A percentile compares a stretch with the other conserved stretches of the same genome.
These are phyloP conservation scores for Clanis bilineata DNA, from an alignment of 2,888 invertebrate species.

Conservation along the genomic window DNA sequence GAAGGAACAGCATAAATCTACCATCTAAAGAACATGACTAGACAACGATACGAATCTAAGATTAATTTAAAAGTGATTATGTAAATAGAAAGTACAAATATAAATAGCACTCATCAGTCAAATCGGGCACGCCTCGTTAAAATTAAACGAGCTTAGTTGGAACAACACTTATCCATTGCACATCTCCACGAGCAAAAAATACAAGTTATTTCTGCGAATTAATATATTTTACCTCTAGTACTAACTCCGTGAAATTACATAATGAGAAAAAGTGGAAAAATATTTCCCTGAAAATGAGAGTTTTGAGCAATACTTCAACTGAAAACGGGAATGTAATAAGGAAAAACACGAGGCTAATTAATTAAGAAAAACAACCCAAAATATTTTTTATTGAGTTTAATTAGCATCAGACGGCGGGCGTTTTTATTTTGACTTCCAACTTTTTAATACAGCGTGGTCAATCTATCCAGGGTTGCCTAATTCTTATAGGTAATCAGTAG, in stretches of 20 bases:
- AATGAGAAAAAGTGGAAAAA: neutral
- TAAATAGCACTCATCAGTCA: too few species aligned
- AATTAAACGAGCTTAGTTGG: too few species aligned
- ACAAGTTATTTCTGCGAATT: neutral
- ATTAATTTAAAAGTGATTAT: too few species aligned
- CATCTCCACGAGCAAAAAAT: neutral
- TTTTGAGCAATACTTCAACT: neutral
- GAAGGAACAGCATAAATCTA: too few species aligned
- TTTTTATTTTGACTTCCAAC: neutral
- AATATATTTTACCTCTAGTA: neutral
- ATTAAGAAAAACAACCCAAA: neutral
- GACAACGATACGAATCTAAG: too few species aligned
- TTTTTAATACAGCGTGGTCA: neutral
- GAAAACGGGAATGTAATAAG: neutral
- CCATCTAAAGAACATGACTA: too few species aligned
- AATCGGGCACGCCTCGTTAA: too few species aligned
- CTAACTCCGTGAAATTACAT: neutral
- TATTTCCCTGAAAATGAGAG: neutral
- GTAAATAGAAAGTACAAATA: too few species aligned
- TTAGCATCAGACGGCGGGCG: neutral
- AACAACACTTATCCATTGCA: neutral
- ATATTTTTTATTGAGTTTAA: slow-evolving; percentile 2
- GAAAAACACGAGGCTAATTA: neutral
- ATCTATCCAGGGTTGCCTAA: neutral
- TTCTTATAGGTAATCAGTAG: too few species aligned